Evolutionary conservation across 1,140 invertebrate species (phyloP), one percentile per base, ranked within the genome.

Genomic region (Melitaea cinxia): DNA sequence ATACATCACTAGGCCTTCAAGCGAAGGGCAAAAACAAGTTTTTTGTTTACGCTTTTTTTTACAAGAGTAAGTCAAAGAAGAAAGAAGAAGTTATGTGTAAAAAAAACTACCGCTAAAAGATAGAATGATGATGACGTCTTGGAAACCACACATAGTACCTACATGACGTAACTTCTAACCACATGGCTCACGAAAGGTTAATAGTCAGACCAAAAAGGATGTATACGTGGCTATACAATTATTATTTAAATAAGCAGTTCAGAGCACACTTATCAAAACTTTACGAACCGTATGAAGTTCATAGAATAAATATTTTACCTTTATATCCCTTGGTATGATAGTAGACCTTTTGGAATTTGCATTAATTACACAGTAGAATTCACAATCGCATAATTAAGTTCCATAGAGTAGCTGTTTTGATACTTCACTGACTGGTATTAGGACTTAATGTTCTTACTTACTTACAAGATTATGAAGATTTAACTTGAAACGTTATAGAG

Each of bases 361-460:
- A 81, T 83, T 73, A 75, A 81, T 79, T 77, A 78, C 67, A 42
- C 77, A 77, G 81, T 77, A 81, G 65, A 74, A 75, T 83, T 76
- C 76, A 52, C 66, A 73, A 81, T 79, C 45, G 70, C 65, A 78
- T 79, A 77, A 79, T 81, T 79, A 75, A 77, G 72, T 62, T 68
- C 60, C 61, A 55, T 47, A 37, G 61, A 28, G 58, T 15, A 2
- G 52, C 30, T 61, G 53, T 56, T 68, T 61, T 24, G 52, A 17
- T n/a, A 55, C 28, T 50, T 17, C 14, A 14, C 14, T 53, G 17
- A 30, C 6, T 14, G 50, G 23, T 33, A 14, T 28, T 53, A 33
- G 17, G 6, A 19, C 15, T 17, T 14, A 12, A 30, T 33, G 15
- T 14, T 33, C 24, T 53, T 4, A 23, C 39, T 39, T 39, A n/a